A percentile compares a stretch with the other conserved stretches of the same genome.
Evolutionary conservation across 2,888 invertebrate genomes (phyloP).

Genomic region (Acleris literana): DNA sequence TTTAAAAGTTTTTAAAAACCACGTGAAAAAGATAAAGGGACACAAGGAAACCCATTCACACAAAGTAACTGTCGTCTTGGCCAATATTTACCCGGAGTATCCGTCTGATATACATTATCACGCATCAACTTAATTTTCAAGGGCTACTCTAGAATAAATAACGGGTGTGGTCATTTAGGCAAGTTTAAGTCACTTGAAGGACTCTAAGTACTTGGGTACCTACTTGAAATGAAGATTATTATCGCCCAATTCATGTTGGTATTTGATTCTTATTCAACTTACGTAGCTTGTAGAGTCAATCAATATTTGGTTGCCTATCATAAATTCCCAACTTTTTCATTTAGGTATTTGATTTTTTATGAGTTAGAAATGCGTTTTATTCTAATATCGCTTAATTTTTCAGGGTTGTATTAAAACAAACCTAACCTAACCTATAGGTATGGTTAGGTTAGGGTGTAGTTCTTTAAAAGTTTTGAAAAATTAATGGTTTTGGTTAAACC

Average conservation of each 20-base stretch:
- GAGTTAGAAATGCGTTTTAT: too few relatives aligned
- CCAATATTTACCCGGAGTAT: conserved; percentile 59
- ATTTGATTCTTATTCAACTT: too few relatives aligned
- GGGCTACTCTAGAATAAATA: conserved; percentile 62
- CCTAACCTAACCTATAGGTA: too few relatives aligned
- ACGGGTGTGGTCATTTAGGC: conserved; percentile 56
- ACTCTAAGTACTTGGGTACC: neutral
- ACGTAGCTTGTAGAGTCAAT: too few relatives aligned
- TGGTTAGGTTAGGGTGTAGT: neutral
- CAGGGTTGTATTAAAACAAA: too few relatives aligned
- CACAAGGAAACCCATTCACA: conserved; percentile 63
- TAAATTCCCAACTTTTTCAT: neutral
- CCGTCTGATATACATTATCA: conserved; percentile 60
- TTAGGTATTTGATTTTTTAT: neutral
- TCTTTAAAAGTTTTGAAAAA: neutral
- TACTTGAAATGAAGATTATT: too few relatives aligned
- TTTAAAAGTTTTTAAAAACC: conserved; percentile 9
- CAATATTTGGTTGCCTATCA: too few relatives aligned
- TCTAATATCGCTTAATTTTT: too few relatives aligned
- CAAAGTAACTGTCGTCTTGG: conserved; percentile 52
- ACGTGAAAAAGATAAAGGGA: conserved; percentile 34
- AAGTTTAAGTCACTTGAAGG: conserved; percentile 33
- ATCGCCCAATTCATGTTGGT: too few relatives aligned
- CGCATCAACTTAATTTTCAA: conserved; percentile 57
- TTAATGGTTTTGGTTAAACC: too few relatives aligned